A percentile compares a stretch with the other conserved stretches of the same genome.
These are phyloP conservation scores for Drosophila paracracens DNA, from an alignment of 2,888 invertebrate species.

Conservation along the genomic window DNA sequence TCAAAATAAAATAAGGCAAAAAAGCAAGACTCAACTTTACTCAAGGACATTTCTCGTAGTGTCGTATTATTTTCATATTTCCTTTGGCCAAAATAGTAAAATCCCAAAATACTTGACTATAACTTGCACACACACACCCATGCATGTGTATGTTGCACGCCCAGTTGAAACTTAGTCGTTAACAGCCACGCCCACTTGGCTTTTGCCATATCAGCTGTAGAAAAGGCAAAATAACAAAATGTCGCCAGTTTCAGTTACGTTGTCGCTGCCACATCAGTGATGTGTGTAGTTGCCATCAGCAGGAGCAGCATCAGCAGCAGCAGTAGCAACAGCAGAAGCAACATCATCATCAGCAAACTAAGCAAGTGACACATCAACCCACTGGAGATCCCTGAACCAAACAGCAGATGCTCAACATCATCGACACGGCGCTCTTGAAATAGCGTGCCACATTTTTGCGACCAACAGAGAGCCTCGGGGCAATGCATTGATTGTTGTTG, in stretches of 20 bases:
- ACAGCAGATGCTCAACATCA: conserved; percentile 36
- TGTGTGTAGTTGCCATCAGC: conserved; percentile 4
- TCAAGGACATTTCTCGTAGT: conserved; percentile 67
- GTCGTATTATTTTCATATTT: conserved; percentile 76
- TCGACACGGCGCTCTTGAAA: conserved; percentile 33
- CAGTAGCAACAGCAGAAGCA: conserved; percentile 9
- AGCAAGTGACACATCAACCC: conserved; percentile 22
- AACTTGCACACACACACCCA: conserved; percentile 15
- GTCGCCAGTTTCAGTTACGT: conserved; percentile 44
- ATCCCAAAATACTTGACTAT: conserved; percentile 13
- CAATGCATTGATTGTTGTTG: conserved; percentile 50
- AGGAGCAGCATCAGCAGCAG: conserved; percentile 4
- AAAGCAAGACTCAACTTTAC: conserved; percentile 58
- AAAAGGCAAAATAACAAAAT: conserved; percentile 54
- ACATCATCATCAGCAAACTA: conserved; percentile 43
- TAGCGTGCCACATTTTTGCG: conserved; percentile 49
- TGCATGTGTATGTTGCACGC: neutral
- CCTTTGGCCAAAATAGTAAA: conserved; percentile 47
- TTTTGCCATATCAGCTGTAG: conserved; percentile 27
- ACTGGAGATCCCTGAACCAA: conserved; percentile 14
- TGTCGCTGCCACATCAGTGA: conserved; percentile 27
- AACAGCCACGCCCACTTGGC: conserved; percentile 30
- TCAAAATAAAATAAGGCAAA: conserved; percentile 58
- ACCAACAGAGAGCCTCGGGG: conserved; percentile 10
- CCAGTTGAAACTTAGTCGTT: conserved; percentile 27